Evolutionary conservation across 2,113 vertebrate genomes (phyloP).

Genomic region (Nannobrachium achirus): DNA sequence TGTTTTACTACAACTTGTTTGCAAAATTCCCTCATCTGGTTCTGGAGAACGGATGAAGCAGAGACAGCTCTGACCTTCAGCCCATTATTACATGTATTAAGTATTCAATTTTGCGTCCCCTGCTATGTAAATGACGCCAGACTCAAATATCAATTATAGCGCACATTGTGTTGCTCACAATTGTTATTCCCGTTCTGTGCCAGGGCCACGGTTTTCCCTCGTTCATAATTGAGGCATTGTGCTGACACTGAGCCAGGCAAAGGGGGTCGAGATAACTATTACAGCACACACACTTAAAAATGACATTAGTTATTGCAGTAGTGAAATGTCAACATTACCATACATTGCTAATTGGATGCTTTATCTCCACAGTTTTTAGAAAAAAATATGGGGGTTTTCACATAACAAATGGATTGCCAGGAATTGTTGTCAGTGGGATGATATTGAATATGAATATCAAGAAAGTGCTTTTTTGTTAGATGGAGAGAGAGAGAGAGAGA

Average conservation of each 20-base stretch:
- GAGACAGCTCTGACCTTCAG: conserved; percentile 51
- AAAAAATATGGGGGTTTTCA: conserved; percentile 40
- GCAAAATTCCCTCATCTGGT: conserved; percentile 37
- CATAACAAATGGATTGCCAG: conserved; percentile 39
- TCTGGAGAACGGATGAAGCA: background rate
- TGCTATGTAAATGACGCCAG: conserved; percentile 48
- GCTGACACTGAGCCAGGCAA: conserved; percentile 22
- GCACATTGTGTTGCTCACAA: conserved; percentile 12
- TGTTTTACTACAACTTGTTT: conserved; percentile 18
- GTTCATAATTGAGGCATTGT: conserved; percentile 48
- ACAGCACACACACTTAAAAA: conserved; percentile 31
- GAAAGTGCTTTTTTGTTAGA: conserved; percentile 11
- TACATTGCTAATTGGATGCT: conserved; percentile 58
- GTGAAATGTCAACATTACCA: conserved; percentile 68
- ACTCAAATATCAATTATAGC: conserved; percentile 50
- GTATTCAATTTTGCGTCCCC: conserved; percentile 56
- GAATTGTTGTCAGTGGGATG: conserved; percentile 13
- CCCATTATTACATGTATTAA: conserved; percentile 46
- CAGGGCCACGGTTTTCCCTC: conserved; percentile 38
- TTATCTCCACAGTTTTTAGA: conserved; percentile 45
- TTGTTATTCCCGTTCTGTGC: conserved; percentile 11
- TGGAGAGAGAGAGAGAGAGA: background rate
- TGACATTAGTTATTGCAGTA: conserved; percentile 46
- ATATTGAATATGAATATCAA: conserved; percentile 49
- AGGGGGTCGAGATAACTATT: conserved; percentile 11